Evolutionary conservation across 2,797 vertebrate species (phyloP), one percentile per base, ranked within the genome.

Genomic region (Darevskia mixta): DNA sequence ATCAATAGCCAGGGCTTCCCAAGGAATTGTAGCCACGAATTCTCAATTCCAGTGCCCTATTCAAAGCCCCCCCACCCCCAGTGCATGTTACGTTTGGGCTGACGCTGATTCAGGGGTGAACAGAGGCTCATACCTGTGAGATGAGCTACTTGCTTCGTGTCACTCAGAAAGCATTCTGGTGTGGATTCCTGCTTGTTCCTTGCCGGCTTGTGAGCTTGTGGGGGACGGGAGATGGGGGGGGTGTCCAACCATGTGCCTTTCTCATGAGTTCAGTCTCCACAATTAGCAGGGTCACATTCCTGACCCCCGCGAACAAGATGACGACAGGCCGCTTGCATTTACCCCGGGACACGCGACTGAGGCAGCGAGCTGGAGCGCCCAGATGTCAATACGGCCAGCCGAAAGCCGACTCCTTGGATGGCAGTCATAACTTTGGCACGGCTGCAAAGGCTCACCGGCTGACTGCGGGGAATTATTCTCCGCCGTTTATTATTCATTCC

Each of bases 321-420:
- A 86, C 72, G 88, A 83, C 85, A 86, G 71, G 25, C 77, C 7
- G 32, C 58, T 80, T 79, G 55, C 18, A 76, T 91, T 72, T 89
- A 35, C 78, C n/a, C 83, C 64, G 82, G 49, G 66, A 32, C 32
- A 11, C 7, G 29, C n/a, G 43, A 66, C 85, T 72, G 85, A 89
- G 94, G 93, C 89, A 91, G 94, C 92, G 86, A 79, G 90, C 64
- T 45, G 49, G 49, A 90, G 87, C 25, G 82, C 69, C 86, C 87
- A 94, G 93, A 94, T 94, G 93, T 92, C 93, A 94, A 87, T 79
- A 83, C 86, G 90, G 90, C 89, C 87, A 92, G 64, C 78, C 45
- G 85, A 93, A 86, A 25, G 92, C 92, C 87, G 91, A 92, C 90
- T 87, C 41, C 41, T 73, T 11, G 0, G 73, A 92, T 94, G 87